Evolutionary conservation across 2,888 invertebrate genomes (phyloP).

Genomic region (Nasonia oneida): DNA sequence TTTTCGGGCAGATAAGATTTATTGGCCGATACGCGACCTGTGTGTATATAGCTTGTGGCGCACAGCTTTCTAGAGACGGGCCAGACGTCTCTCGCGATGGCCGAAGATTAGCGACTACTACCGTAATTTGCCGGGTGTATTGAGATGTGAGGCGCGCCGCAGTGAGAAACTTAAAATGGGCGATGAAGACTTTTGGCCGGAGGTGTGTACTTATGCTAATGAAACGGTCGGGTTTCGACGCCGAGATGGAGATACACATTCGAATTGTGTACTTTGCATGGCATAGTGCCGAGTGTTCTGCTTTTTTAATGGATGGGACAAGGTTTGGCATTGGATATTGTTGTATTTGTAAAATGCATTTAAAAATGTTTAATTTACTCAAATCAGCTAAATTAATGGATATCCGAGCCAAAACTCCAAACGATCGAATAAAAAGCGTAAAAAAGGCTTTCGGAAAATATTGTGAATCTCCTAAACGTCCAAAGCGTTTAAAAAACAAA

Average conservation of each 20-base stretch:
- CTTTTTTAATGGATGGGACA: neutral
- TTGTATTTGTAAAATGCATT: neutral
- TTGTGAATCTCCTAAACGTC: neutral
- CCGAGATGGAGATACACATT: slow-evolving; percentile 9
- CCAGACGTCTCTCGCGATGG: slow-evolving; percentile 32
- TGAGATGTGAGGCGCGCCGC: slow-evolving; percentile 39
- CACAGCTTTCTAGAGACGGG: slow-evolving; percentile 6
- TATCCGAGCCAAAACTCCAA: neutral
- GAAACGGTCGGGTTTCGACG: neutral
- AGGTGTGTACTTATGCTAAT: slow-evolving; percentile 38
- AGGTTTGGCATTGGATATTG: neutral
- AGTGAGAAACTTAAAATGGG: slow-evolving; percentile 30
- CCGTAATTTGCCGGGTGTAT: slow-evolving; percentile 27
- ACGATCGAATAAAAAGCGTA: neutral
- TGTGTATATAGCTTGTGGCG: slow-evolving; percentile 47
- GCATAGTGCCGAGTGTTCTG: neutral
- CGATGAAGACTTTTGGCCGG: neutral
- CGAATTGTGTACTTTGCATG: neutral
- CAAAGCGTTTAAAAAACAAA: slow-evolving; percentile 9
- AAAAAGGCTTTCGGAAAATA: neutral
- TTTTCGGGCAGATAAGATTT: slow-evolving; percentile 57
- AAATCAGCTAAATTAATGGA: too few relatives aligned
- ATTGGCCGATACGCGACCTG: slow-evolving; percentile 41
- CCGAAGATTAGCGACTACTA: slow-evolving; percentile 52
- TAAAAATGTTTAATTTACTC: neutral